A percentile compares a stretch with the other conserved stretches of the same genome.
phyloP scores from a whole-genome alignment of 2,797 vertebrate species.

The Epinephelus malabaricus region DNA sequence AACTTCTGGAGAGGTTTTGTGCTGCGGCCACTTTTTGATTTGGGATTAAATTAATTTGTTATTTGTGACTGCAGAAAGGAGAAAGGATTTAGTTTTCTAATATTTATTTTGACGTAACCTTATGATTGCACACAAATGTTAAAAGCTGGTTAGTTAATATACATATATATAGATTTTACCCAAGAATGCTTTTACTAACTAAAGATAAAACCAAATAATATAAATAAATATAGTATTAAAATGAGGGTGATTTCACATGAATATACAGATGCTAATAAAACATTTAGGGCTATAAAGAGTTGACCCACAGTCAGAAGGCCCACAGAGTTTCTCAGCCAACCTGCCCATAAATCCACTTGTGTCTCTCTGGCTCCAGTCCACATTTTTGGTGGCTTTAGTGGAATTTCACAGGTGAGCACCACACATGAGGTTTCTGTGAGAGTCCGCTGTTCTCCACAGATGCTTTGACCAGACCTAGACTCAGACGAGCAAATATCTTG shows the following conservation, averaged over 20 bases:
- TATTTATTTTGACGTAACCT: too few species aligned
- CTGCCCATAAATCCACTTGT: conserved; percentile 61
- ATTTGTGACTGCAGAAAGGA: conserved; percentile 16
- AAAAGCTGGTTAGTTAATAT: not conserved
- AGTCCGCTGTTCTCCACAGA: conserved; percentile 53
- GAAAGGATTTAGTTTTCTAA: conserved; percentile 3
- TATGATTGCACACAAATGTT: not conserved
- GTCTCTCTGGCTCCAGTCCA: conserved; percentile 52
- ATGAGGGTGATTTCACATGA: not conserved
- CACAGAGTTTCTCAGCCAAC: conserved; percentile 5
- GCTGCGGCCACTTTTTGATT: conserved; percentile 24
- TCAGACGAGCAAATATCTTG: conserved; percentile 51
- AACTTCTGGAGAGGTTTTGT: conserved; percentile 35
- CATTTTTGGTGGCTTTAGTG: conserved; percentile 64
- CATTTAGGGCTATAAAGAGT: conserved; percentile 8
- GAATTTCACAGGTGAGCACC: conserved; percentile 76
- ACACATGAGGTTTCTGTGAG: conserved; percentile 65
- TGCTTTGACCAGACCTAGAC: conserved; percentile 57
- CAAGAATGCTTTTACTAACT: not conserved
- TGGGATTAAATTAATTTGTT: conserved; percentile 22
- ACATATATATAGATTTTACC: too few species aligned
- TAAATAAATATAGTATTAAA: not conserved
- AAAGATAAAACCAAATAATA: not conserved
- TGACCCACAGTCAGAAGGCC: conserved; percentile 5
- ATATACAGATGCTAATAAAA: conserved; percentile 1